Conservation (phyloP, 2,797 vertebrate genomes). For the Arnoldichthys spilopterus region DNA sequence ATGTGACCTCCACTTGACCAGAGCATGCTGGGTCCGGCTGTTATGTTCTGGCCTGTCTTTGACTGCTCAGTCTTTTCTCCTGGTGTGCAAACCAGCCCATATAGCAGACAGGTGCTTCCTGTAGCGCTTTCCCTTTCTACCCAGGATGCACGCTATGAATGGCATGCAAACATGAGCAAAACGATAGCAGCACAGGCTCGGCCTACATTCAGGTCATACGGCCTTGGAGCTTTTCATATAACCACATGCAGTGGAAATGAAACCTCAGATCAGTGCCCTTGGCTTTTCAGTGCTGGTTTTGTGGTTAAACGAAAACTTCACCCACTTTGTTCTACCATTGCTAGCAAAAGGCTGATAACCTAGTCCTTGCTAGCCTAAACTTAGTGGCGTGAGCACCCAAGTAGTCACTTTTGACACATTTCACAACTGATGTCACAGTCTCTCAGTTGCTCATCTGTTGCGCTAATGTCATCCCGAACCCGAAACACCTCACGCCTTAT, state of each 20-base stretch:
- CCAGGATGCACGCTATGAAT: not conserved
- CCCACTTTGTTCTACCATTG: too few species aligned
- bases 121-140: not conserved
- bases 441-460: too few species aligned
- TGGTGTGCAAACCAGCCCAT: not conserved
- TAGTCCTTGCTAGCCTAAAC: too few species aligned
- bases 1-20: not conserved
- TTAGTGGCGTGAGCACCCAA: too few species aligned
- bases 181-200: not conserved
- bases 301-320: too few species aligned
- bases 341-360: too few species aligned
- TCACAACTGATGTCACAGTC: too few species aligned
- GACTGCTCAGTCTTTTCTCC: not conserved
- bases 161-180: not conserved
- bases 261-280: too few species aligned
- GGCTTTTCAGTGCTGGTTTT: too few species aligned
- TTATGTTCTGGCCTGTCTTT: not conserved
- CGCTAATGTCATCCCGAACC: too few species aligned
- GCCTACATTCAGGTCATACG: not conserved
- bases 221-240: not conserved
- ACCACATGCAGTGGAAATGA: not conserved
- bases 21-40: not conserved
- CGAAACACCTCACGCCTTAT: too few species aligned
- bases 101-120: constrained; percentile 30
- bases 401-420: too few species aligned